Base-by-base conservation (phyloP, 2,113 vertebrate genomes). In the Calidris pugnax region DNA sequence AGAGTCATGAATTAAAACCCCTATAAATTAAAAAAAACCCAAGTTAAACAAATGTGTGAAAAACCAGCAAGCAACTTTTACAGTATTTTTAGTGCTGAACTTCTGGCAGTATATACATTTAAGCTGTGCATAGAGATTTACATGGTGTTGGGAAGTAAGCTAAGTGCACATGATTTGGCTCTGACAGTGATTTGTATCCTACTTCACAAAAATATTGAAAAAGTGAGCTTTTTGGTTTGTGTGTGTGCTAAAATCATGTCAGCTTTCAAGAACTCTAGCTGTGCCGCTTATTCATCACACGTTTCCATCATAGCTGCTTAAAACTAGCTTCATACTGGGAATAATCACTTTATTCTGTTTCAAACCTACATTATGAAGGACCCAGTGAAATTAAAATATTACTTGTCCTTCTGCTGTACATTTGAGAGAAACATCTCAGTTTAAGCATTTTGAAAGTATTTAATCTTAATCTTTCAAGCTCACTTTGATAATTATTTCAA, bases 381-480 rank as follows among this genome's bases (percentile, higher is more conserved):
- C 6, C 7, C 35, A 47, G 30, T 51, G 41, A 85, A 76, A 83
- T 74, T 82, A 23, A 66, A 62, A 50, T 39, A 39, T n/a, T 83
- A 37, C 63, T 83, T 91, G 67, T 67, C 79, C 78, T 85, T 75
- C 84, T 47, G 14, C 32, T 74, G 26, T 28, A 35, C 26, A 20
- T 71, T 85, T 41, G 50, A 90, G 63, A 55, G 85, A 82, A 63
- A 59, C n/a, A 59, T 56, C 35, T 76, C 77, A 35, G 33, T 72
- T 67, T 62, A 87, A 82, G 26, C 55, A 56, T 47, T 80, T 80
- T 51, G 14, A 66, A 89, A 81, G 76, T 81, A 84, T 66, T 93
- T 92, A 50, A 86, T 92, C 78, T 93, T 84, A 67, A 93, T 92
- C 51, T 89, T 89, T 90, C 59, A 84, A 78, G 12, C 60, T 90